Evolutionary conservation across 2,113 vertebrate genomes (phyloP).

Genomic region (Eptesicus fuscus): DNA sequence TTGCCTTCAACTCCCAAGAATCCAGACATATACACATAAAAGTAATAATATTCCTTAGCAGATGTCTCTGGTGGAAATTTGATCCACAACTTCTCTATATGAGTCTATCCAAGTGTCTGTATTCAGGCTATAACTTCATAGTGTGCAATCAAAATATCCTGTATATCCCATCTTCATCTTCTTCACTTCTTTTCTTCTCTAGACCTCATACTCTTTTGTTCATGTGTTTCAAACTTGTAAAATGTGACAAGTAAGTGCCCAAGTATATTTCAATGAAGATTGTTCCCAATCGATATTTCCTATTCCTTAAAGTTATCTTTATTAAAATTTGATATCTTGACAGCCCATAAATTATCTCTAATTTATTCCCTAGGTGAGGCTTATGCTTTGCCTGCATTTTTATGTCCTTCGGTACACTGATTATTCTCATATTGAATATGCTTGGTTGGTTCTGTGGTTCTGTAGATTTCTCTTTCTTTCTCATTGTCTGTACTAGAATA

Average conservation of each 20-base stretch:
- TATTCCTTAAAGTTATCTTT: background rate
- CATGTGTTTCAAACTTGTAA: background rate
- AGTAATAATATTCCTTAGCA: background rate
- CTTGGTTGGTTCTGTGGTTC: background rate
- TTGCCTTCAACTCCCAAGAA: background rate
- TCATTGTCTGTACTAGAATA: background rate
- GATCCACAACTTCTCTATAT: background rate
- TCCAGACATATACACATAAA: background rate
- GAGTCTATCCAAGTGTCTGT: background rate
- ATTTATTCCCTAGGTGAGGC: slow-evolving; percentile 7
- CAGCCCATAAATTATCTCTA: background rate
- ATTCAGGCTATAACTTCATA: background rate
- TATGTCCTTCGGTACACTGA: background rate
- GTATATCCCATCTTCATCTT: background rate
- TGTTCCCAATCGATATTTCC: background rate
- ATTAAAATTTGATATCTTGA: background rate
- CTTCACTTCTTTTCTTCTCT: background rate
- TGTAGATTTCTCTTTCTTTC: background rate
- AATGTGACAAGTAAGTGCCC: background rate
- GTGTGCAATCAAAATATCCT: background rate
- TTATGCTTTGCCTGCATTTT: background rate
- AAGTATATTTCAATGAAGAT: background rate
- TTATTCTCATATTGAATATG: background rate
- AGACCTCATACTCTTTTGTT: background rate
- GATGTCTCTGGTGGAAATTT: background rate